phyloP scores from a whole-genome alignment of 2,113 vertebrate species.

The Scytalopus superciliaris region DNA sequence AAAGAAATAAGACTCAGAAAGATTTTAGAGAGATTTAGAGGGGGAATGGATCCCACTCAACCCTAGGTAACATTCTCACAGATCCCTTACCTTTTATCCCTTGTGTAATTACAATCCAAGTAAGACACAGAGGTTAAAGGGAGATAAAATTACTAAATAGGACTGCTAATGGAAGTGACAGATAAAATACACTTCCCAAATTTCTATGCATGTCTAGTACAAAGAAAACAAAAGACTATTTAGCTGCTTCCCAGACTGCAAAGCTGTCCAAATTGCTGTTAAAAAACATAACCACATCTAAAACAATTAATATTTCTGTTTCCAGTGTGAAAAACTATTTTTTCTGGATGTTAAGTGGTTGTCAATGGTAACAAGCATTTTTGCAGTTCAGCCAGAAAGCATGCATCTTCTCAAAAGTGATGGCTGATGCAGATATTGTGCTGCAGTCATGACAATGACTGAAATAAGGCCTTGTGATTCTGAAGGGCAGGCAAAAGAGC shows the following conservation, averaged over 20 bases:
- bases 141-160: background rate
- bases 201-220: background rate
- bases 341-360: background rate
- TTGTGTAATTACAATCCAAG: background rate
- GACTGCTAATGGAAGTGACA: background rate
- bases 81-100: background rate
- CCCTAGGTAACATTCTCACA: background rate
- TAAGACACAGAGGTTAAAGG: background rate
- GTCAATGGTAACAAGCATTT: background rate
- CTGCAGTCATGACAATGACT: background rate
- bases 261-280: background rate
- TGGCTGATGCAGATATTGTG: background rate
- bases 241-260: background rate
- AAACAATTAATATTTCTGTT: slow-evolving; percentile 40
- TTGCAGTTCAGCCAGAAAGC: background rate
- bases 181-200: background rate
- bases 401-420: background rate
- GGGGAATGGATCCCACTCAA: background rate
- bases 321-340: background rate
- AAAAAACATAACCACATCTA: background rate
- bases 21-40: background rate
- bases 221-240: background rate
- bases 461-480: background rate
- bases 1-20: background rate
- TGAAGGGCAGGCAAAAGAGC: background rate